phyloP scores from a whole-genome alignment of 2,113 vertebrate genomes.

The Eulacestoma nigropectus region DNA sequence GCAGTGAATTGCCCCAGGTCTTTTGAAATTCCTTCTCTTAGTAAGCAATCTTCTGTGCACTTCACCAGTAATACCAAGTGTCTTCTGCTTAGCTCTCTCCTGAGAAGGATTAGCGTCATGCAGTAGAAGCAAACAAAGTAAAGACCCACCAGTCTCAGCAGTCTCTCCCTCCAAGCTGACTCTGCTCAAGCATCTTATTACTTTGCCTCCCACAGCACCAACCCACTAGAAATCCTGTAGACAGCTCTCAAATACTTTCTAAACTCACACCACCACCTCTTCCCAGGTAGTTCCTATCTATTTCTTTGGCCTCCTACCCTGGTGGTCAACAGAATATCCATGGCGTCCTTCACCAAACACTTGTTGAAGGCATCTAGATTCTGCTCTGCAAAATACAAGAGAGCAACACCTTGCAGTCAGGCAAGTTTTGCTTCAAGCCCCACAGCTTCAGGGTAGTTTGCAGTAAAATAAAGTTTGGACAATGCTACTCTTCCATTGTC shows the following conservation, averaged over 20 bases:
- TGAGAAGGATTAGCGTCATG: not conserved
- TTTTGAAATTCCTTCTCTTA: not conserved
- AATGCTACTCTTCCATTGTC: not conserved
- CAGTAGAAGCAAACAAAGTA: not conserved
- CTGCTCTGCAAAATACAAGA: not conserved
- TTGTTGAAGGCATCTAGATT: not conserved
- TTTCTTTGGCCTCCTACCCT: not conserved
- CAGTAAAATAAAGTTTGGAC: not conserved
- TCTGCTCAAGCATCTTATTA: not conserved
- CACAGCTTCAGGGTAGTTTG: not conserved
- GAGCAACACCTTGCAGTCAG: not conserved
- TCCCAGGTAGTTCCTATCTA: not conserved
- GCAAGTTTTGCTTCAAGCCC: not conserved
- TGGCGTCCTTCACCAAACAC: not conserved
- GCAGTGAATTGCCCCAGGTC: not conserved
- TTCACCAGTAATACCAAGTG: not conserved
- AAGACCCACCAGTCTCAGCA: not conserved
- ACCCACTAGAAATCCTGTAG: not conserved
- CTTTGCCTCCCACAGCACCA: not conserved
- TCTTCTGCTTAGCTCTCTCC: not conserved
- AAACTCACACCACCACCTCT: not conserved
- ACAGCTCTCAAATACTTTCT: not conserved
- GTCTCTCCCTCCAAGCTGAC: not conserved
- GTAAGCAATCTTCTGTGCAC: not conserved
- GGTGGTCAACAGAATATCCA: not conserved